A percentile compares a stretch with the other conserved stretches of the same genome.
phyloP scores from a whole-genome alignment of 2,888 invertebrate species.

The Dryadula phaetusa region DNA sequence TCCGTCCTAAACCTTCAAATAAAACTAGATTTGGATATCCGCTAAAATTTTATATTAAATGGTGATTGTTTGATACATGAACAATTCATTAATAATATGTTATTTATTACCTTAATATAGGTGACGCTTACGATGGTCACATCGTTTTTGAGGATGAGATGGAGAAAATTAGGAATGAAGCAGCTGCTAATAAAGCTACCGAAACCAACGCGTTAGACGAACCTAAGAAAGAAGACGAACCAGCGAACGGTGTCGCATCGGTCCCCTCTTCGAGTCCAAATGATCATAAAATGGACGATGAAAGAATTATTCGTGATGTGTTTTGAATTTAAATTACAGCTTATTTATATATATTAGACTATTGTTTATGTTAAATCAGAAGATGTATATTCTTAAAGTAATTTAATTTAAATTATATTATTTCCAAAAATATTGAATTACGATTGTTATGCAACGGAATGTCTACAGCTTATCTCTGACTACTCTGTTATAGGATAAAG shows the following conservation, averaged over 20 bases:
- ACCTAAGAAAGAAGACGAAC: neutral
- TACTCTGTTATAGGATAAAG: no score
- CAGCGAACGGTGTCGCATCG: neutral
- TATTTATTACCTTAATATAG: neutral
- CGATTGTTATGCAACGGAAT: no score
- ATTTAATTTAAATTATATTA: no score
- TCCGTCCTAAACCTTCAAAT: no score
- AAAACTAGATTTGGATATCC: no score
- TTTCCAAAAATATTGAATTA: no score
- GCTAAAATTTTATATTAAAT: no score
- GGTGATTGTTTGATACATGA: no score
- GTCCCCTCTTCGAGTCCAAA: neutral
- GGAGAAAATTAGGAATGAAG: neutral
- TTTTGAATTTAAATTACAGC: neutral
- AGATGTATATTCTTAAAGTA: neutral
- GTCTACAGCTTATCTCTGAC: no score
- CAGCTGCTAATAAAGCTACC: neutral
- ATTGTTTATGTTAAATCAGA: neutral
- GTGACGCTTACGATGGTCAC: neutral
- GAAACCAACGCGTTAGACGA: neutral
- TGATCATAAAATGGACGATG: no score
- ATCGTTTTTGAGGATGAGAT: constrained; percentile 3
- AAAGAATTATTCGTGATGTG: neutral
- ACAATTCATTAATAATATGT: no score
- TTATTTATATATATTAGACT: neutral